These are phyloP conservation scores for Spodoptera littoralis DNA, from an alignment of 2,888 invertebrate genomes.

Conservation along the genomic window DNA sequence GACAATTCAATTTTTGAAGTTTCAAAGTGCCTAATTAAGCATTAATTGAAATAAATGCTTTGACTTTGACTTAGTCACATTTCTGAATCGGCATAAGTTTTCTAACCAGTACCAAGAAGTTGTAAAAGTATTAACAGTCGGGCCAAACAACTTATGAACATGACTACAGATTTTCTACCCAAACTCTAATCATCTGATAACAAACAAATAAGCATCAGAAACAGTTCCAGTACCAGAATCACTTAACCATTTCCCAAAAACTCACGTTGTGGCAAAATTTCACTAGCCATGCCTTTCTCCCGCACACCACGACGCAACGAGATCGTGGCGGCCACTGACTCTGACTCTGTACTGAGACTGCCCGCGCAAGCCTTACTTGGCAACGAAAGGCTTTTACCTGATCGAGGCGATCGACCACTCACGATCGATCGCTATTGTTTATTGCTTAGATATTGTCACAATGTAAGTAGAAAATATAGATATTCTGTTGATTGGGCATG, in stretches of 20 bases:
- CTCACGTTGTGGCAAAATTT: slow-evolving; percentile 49
- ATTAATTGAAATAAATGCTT: too few relatives aligned
- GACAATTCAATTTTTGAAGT: too few relatives aligned
- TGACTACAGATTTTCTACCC: too few relatives aligned
- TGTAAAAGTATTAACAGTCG: too few relatives aligned
- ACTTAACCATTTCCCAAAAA: slow-evolving; percentile 42
- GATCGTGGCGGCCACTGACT: slow-evolving; percentile 43
- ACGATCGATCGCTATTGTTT: slow-evolving; percentile 32
- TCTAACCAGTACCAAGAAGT: too few relatives aligned
- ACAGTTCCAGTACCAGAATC: slow-evolving; percentile 19
- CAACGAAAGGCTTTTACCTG: slow-evolving; percentile 51
- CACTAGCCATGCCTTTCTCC: slow-evolving; percentile 57
- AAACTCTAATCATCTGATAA: too few relatives aligned
- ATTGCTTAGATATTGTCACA: slow-evolving; percentile 1
- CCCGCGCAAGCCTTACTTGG: slow-evolving; percentile 25
- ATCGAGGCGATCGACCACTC: slow-evolving; percentile 35
- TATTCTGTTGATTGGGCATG: not conserved
- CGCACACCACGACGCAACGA: slow-evolving; percentile 39
- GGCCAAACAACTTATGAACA: too few relatives aligned
- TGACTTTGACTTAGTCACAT: too few relatives aligned
- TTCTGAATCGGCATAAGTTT: too few relatives aligned
- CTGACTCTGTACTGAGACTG: slow-evolving; percentile 18
- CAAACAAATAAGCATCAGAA: too few relatives aligned
- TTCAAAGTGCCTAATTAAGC: too few relatives aligned
- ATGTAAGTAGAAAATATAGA: slow-evolving; percentile 7